These are phyloP conservation scores for Muscicapa comitata DNA, from an alignment of 2,797 vertebrate genomes.

Conservation along the genomic window DNA sequence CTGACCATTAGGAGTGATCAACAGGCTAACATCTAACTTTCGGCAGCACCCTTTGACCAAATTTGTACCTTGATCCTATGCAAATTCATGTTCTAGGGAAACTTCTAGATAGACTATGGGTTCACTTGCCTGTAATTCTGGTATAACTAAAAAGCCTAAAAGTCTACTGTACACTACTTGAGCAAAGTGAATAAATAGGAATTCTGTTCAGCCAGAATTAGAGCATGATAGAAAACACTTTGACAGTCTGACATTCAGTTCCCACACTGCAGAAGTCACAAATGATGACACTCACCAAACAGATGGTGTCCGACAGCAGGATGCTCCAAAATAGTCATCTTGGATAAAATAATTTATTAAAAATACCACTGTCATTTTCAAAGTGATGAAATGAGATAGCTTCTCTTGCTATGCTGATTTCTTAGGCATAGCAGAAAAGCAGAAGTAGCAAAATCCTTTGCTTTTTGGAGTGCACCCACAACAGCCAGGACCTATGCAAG, in stretches of 20 bases:
- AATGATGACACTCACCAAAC: slow-evolving; percentile 40
- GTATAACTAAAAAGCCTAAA: not conserved
- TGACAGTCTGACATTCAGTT: slow-evolving; percentile 59
- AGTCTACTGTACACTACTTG: not conserved
- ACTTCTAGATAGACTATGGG: not conserved
- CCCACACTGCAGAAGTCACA: slow-evolving; percentile 56
- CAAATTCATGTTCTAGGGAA: not conserved
- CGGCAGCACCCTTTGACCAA: not conserved
- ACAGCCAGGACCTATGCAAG: not conserved
- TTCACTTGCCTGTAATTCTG: not conserved
- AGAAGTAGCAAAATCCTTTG: not conserved
- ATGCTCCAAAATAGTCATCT: slow-evolving; percentile 51
- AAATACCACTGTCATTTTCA: slow-evolving; percentile 30
- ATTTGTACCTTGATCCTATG: not conserved
- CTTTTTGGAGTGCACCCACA: not conserved
- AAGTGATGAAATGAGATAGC: not conserved
- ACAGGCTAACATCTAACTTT: not conserved
- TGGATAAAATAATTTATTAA: slow-evolving; percentile 43
- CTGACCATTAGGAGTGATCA: not conserved
- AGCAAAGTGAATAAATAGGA: slow-evolving; percentile 27
- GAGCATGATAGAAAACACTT: slow-evolving; percentile 13
- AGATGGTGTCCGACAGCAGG: slow-evolving; percentile 64
- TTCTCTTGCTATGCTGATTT: not conserved
- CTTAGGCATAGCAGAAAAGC: not conserved
- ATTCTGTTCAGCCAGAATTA: slow-evolving; percentile 42